Evolutionary conservation across 2,888 invertebrate genomes (phyloP).

Genomic region (Hyles lineata): DNA sequence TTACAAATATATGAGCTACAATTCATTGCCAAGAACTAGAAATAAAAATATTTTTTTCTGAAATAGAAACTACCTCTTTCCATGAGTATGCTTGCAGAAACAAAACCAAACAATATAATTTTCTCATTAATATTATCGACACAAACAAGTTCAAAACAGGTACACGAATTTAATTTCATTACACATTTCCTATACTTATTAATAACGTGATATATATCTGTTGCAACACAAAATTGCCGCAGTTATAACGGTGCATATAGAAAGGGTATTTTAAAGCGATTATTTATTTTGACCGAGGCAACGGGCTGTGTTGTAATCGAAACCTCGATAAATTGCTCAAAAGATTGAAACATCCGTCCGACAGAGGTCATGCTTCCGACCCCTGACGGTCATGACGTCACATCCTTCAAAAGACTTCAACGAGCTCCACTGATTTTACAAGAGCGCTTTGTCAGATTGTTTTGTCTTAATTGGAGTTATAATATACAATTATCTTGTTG

Average conservation of each 20-base stretch:
- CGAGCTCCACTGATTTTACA: neutral
- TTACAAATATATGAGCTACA: no score
- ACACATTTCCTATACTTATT: constrained; percentile 11
- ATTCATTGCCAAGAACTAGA: no score
- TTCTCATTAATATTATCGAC: neutral
- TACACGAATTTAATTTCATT: constrained; percentile 3
- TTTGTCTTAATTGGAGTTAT: neutral
- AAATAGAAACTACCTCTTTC: no score
- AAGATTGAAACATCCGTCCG: constrained; percentile 39
- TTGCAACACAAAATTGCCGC: constrained; percentile 22
- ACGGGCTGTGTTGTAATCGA: constrained; percentile 35
- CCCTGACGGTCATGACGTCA: constrained; percentile 35
- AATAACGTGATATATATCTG: constrained; percentile 12
- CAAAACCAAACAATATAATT: neutral
- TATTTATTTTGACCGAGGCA: constrained; percentile 24
- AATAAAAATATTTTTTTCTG: no score
- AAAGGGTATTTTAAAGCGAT: constrained; percentile 21
- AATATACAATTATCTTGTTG: neutral
- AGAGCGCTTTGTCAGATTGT: constrained; percentile 1
- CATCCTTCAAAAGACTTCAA: constrained; percentile 38
- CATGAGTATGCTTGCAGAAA: neutral
- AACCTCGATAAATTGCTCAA: constrained; percentile 36
- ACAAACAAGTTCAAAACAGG: neutral
- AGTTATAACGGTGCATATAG: constrained; percentile 15
- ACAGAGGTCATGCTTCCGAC: constrained; percentile 42